Percentiles rank a stretch among this genome's conserved stretches.
Conservation (phyloP, 2,113 vertebrate genomes). For the Taxidea taxus region DNA sequence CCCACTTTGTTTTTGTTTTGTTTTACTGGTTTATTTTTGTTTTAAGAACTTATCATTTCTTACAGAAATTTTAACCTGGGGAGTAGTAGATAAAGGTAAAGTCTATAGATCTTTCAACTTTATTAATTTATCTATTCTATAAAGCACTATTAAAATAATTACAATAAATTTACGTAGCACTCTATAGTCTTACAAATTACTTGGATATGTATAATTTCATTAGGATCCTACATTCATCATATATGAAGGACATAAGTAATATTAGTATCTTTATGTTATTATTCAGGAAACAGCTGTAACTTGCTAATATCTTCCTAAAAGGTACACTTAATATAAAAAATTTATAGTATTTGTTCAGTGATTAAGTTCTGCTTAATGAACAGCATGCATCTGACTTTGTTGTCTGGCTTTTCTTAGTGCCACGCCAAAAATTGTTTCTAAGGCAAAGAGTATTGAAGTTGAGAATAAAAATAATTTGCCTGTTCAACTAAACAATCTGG, state of each 20-base stretch:
- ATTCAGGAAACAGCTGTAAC: neutral
- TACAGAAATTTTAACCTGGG: conserved; percentile 27
- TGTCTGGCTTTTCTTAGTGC: conserved; percentile 84
- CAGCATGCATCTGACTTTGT: conserved; percentile 28
- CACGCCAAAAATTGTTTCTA: conserved; percentile 91
- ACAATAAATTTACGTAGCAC: neutral
- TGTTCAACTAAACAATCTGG: conserved; percentile 88
- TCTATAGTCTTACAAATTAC: neutral
- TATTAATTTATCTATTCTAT: neutral
- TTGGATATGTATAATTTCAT: neutral
- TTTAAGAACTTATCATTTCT: neutral
- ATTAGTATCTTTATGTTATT: neutral
- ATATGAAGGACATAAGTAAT: neutral
- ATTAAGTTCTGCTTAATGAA: neutral
- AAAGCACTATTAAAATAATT: neutral
- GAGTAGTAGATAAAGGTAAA: neutral
- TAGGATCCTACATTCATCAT: neutral
- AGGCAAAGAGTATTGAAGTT: conserved; percentile 86
- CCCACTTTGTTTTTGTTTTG: neutral
- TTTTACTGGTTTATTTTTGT: neutral
- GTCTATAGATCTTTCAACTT: neutral
- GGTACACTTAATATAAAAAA: neutral
- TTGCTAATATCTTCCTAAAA: conserved; percentile 1
- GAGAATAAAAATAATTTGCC: conserved; percentile 85
- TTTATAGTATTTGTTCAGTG: conserved; percentile 5